These are phyloP conservation scores for Archips crataeganus DNA, from an alignment of 2,888 invertebrate species.

Conservation along the genomic window DNA sequence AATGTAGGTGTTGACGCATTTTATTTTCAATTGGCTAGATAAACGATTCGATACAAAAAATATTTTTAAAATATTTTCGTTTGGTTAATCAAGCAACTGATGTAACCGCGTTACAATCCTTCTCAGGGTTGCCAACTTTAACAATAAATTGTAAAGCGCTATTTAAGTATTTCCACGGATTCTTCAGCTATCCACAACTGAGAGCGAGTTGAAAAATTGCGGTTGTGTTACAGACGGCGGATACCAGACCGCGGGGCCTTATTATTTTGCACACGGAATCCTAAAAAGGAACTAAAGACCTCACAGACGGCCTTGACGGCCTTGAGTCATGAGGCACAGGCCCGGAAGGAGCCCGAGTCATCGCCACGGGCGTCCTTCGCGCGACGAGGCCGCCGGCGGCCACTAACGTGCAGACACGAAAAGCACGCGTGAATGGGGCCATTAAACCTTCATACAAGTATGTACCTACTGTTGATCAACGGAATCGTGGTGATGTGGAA, in stretches of 20 bases:
- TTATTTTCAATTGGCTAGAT: conserved; percentile 15
- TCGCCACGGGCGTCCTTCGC: conserved; percentile 22
- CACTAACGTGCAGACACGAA: conserved; percentile 13
- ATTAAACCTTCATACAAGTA: neutral
- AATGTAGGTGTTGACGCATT: conserved; percentile 29
- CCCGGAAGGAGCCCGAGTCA: conserved; percentile 20
- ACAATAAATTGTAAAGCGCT: neutral
- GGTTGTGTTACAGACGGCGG: too few species aligned
- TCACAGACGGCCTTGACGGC: conserved; percentile 2
- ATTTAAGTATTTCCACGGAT: too few species aligned
- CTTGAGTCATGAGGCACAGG: conserved; percentile 15
- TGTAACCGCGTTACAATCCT: neutral
- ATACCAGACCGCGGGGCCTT: too few species aligned
- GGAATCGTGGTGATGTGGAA: too few species aligned
- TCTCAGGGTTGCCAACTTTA: conserved; percentile 1
- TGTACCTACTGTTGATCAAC: neutral
- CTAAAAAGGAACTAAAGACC: neutral
- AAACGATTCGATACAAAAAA: conserved; percentile 6
- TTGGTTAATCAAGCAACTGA: neutral
- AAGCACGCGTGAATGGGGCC: conserved; percentile 8
- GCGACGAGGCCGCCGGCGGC: neutral
- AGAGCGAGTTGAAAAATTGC: too few species aligned
- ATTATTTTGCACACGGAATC: neutral
- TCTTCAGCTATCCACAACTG: too few species aligned
- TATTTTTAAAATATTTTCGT: conserved; percentile 4